phyloP scores from a whole-genome alignment of 1,140 invertebrate genomes.

The Drosophila saltans region DNA sequence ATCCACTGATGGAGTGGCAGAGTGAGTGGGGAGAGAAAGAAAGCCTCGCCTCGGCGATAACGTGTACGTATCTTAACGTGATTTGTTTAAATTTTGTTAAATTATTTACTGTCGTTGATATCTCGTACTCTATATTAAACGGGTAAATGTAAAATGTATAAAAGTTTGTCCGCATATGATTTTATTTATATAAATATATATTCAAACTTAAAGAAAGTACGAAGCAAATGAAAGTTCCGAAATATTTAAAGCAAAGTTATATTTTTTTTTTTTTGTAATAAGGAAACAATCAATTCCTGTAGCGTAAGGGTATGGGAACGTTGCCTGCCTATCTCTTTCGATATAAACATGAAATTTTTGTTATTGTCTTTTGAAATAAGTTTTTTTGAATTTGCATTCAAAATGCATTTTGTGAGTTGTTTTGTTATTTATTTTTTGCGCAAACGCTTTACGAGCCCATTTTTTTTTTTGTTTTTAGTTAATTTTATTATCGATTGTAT shows the following conservation, averaged over 20 bases:
- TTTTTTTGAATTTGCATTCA: constrained; percentile 65
- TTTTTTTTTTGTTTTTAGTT: background rate
- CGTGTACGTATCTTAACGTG: constrained; percentile 32
- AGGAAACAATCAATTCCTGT: no score
- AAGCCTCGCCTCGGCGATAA: constrained; percentile 18
- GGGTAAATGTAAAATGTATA: background rate
- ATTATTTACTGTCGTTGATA: constrained; percentile 40
- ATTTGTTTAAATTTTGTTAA: constrained; percentile 55
- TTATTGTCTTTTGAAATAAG: constrained; percentile 24
- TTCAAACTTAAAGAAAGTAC: no score
- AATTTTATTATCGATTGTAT: no score
- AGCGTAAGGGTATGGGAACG: no score
- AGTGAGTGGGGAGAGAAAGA: constrained; percentile 8
- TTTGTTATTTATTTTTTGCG: no score
- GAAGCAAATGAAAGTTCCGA: no score
- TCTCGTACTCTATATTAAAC: background rate
- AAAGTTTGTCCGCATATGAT: background rate
- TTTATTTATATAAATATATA: no score
- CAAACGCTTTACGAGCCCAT: constrained; percentile 35
- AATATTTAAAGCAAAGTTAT: no score
- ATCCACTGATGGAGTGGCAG: background rate
- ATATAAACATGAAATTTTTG: constrained; percentile 6
- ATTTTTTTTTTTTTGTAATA: no score
- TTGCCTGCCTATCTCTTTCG: background rate
- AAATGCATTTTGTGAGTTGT: constrained; percentile 32